Evolutionary conservation across 2,888 invertebrate genomes (phyloP), one percentile per base, ranked within the genome.

Genomic region (Zele albiditarsus): DNA sequence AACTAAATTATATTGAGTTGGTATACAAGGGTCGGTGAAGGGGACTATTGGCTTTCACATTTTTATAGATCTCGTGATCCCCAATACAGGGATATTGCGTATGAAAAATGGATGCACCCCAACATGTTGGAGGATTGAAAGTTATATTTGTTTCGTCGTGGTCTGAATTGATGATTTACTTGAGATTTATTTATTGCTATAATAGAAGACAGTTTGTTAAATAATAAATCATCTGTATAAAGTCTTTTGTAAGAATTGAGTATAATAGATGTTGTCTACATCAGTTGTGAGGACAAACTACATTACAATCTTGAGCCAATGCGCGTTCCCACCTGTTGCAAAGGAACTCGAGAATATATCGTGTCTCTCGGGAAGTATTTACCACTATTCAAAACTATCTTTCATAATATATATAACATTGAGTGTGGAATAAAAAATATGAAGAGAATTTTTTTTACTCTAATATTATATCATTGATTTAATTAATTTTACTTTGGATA

Each of bases 321-420:
- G 73, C 74, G 69, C 62, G 69, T 76, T 74, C 62, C 80, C 80
- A 80, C 80, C 80, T 80, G 80, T 80, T 80, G 80, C 80, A 71
- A 71, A 80, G 71, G 6, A 53, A 75, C 60, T 65, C 42, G 31
- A 58, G 67, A 28, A 74, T 66, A 42, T 57, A 65, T 70, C 65
- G 42, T 70, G 49, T 74, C 65, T 74, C 70, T 28, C 28, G 49
- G 3, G 42, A 63, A 28, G 20, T 23, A 12, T 31, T 6, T 49
- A 49, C 16, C 49, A 25, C 27, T n/a, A 46, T 67, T 65, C 20
- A 8, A 23, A 65, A 38, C 20, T 31, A 31, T 20, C 20, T 65
- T 14, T 38, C 2, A 25, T 38, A 33, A 38, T 33, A 23, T 23
- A 23, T 65, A 1, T 27, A 20, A n/a, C n/a, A n/a, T n/a, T n/a